These are phyloP conservation scores for Antechinus flavipes DNA, from an alignment of 2,113 vertebrate species.

Conservation along the genomic window DNA sequence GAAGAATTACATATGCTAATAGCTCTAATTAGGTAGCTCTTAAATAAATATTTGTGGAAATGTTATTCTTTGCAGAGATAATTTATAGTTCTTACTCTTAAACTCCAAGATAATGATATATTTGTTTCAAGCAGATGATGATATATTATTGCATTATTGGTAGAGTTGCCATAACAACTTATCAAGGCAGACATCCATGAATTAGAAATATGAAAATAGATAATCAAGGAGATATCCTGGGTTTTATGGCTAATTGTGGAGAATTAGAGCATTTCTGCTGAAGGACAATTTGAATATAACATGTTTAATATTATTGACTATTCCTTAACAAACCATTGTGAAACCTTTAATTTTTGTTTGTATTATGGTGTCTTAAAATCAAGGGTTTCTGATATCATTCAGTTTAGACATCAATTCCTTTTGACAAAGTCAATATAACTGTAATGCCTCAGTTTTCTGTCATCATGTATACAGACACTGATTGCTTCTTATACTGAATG, in stretches of 20 bases:
- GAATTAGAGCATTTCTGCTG: background rate
- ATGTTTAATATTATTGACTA: constrained; percentile 10
- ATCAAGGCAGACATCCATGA: background rate
- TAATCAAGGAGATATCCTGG: background rate
- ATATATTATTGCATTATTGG: background rate
- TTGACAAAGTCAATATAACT: background rate
- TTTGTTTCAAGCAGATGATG: constrained; percentile 8
- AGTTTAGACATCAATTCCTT: background rate
- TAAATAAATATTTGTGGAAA: background rate
- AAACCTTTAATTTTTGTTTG: background rate
- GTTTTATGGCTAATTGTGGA: background rate
- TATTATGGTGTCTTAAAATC: background rate
- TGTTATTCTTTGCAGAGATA: background rate
- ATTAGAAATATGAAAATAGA: background rate
- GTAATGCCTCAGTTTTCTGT: background rate
- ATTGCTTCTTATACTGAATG: constrained; percentile 6
- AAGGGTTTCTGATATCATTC: background rate
- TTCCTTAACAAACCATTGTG: background rate
- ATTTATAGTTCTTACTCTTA: background rate
- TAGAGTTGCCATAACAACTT: background rate
- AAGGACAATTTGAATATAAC: constrained; percentile 22
- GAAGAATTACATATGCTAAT: background rate
- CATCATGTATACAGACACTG: background rate
- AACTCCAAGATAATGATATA: background rate
- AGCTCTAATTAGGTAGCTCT: background rate